Evolutionary conservation across 2,113 vertebrate species (phyloP).

Genomic region (Acrocephalus kingi): DNA sequence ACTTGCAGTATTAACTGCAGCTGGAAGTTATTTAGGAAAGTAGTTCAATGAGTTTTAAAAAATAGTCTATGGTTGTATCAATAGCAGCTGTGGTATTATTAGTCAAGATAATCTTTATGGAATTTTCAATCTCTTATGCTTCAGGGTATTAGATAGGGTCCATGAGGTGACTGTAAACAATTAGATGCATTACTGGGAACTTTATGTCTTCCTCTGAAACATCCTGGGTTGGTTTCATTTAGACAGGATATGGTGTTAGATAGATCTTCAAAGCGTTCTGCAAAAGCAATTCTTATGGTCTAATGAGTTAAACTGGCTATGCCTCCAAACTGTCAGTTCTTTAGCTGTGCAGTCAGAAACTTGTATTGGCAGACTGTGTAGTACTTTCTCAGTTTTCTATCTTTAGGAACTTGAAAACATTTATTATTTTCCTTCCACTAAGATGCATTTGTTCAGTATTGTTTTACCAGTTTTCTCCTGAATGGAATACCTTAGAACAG

Average conservation of each 20-base stretch:
- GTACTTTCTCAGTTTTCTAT: not conserved
- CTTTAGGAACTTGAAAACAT: not conserved
- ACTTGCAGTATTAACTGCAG: conserved; percentile 26
- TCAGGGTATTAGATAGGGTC: not conserved
- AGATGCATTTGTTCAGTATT: not conserved
- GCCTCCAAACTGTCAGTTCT: not conserved
- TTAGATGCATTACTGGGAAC: not conserved
- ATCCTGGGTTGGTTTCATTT: not conserved
- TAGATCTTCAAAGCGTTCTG: not conserved
- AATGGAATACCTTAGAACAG: not conserved
- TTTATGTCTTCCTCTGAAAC: not conserved
- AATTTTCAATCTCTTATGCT: not conserved
- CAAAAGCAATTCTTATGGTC: not conserved
- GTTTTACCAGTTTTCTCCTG: not conserved
- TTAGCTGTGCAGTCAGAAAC: not conserved
- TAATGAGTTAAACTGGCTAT: not conserved
- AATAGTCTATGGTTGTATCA: not conserved
- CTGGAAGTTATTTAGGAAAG: not conserved
- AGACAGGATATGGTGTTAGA: not conserved
- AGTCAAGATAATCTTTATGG: not conserved
- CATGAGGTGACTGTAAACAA: not conserved
- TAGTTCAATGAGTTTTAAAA: not conserved
- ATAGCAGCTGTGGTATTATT: not conserved
- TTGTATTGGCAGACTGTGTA: not conserved
- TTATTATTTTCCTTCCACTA: not conserved